Evolutionary conservation across 2,888 invertebrate genomes (phyloP), one percentile per base, ranked within the genome.

Genomic region (Erebia epiphron): DNA sequence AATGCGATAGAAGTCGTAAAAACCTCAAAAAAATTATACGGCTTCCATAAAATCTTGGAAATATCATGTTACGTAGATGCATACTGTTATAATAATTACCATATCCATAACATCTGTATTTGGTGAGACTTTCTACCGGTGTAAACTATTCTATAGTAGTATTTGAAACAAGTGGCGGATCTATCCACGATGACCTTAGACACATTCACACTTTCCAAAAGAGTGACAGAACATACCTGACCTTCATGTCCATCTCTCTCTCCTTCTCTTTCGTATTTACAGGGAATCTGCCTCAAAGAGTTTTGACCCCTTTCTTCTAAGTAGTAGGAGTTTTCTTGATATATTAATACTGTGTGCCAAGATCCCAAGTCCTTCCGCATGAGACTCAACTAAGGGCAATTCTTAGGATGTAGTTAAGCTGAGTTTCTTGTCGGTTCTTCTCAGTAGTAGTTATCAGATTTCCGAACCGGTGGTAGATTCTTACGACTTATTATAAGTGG

Each of bases 121-220:
- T 49, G 21, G 62, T 2, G 21, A 21, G 46, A 62, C 62, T 62
- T 62, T 62, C 62, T 62, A 62, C 62, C 13, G 61, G 14, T 61
- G 46, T 49, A 49, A 26, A 62, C 62, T 62, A 18, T 21, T 21
- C 14, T 49, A 67, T 49, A 46, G 21, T 49, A 10, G 46, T 13
- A 21, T 62, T 62, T 61, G 46, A 61, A 49, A 62, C 62, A 46
- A 61, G 49, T 46, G 62, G 62, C 13, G 13, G 46, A 13, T 61
- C 60, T n/a, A 21, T 46, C 21, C 21, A 49, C 21, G 46, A 8
- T 62, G 62, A 62, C 62, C 62, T 49, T 35, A 35, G 35, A 8
- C 3, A 49, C 14, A 18, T 49, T 46, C 43, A 43, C 46, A 62
- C 62, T 62, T 62, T 62, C 62, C 62, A 62, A 62, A 26, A 49